Base-by-base conservation (phyloP, 1,140 invertebrate genomes). In the Coboldia fuscipes region DNA sequence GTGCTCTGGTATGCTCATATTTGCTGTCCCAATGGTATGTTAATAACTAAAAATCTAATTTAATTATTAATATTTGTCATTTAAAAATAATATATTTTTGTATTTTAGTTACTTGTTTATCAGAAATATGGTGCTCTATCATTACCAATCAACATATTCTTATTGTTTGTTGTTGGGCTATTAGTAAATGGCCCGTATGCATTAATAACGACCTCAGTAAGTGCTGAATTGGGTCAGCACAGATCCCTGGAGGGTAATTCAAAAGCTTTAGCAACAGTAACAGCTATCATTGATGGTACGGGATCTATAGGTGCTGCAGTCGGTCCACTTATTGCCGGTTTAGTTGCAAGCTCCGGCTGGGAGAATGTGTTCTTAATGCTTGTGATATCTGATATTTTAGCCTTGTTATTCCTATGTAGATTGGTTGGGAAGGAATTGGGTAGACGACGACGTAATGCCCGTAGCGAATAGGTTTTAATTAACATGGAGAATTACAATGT, bases 221-320 rank as follows among this genome's bases (percentile, higher is more conserved):
- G 86, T 32, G 84, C 90, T 9, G 89, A 96, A 52, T 59, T 96
- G 2, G 90, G 65, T 30, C 64, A 83, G 2, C 88, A 94, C 62
- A 66, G 72, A 37, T 78, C 72, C 39, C 60, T 96, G 26, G 66
- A 73, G 34, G 79, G 79, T 1, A 86, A 88, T 60, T 61, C 83
- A 0, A 84, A 80, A 56, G 90, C 90, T 9, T 54, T 97, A 29
- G 88, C 90, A 3, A 96, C 90, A 2, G 90, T 97, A 1, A 89
- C 90, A 10, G 84, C 90, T 8, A 93, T 97, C 42, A 94, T 97
- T 35, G 92, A 96, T 60, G 90, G 90, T 22, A 96, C 88, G 4
- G 89, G 89, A 1, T 90, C 84, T 33, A 75, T 92, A 36, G 79
- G 76, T 78, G 45, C 56, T 52, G 88, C 88, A 0, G 62, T 94